Evolutionary conservation across 2,888 invertebrate genomes (phyloP).

Genomic region (Lasioglossum zephyrum): DNA sequence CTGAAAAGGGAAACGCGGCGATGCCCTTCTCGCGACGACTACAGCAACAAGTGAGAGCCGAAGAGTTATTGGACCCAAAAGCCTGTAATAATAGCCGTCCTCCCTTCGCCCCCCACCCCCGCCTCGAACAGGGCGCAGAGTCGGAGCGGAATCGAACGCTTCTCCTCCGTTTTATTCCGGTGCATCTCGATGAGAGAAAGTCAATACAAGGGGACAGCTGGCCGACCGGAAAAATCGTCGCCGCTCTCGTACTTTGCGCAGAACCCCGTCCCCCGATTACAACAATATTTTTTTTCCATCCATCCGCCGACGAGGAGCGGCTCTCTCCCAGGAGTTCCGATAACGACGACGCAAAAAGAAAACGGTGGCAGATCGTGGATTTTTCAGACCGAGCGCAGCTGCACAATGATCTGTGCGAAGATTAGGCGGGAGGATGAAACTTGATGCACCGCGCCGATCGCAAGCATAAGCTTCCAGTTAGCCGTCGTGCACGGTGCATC

Average conservation of each 20-base stretch:
- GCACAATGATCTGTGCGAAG: slow-evolving; percentile 2
- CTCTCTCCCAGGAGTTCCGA: slow-evolving; percentile 9
- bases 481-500: neutral
- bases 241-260: slow-evolving; percentile 25
- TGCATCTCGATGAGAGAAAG: slow-evolving; percentile 57
- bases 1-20: slow-evolving; percentile 33
- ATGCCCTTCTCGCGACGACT: slow-evolving; percentile 38
- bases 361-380: neutral
- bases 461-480: neutral
- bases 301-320: neutral
- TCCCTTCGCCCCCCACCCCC: neutral
- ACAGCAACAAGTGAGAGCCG: slow-evolving; percentile 67
- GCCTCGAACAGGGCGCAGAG: slow-evolving; percentile 12
- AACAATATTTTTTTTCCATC: slow-evolving; percentile 21
- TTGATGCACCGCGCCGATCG: neutral
- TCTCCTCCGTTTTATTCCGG: slow-evolving; percentile 53
- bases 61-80: slow-evolving; percentile 67
- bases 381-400: neutral
- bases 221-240: slow-evolving; percentile 56
- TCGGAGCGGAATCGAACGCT: slow-evolving; percentile 57
- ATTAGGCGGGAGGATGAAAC: slow-evolving; percentile 6
- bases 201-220: slow-evolving; percentile 53
- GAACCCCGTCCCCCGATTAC: slow-evolving; percentile 41
- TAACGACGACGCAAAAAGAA: slow-evolving; percentile 9
- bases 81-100: slow-evolving; percentile 62